Evolutionary conservation across 2,113 vertebrate species (phyloP).

Genomic region (Cynocephalus volans): DNA sequence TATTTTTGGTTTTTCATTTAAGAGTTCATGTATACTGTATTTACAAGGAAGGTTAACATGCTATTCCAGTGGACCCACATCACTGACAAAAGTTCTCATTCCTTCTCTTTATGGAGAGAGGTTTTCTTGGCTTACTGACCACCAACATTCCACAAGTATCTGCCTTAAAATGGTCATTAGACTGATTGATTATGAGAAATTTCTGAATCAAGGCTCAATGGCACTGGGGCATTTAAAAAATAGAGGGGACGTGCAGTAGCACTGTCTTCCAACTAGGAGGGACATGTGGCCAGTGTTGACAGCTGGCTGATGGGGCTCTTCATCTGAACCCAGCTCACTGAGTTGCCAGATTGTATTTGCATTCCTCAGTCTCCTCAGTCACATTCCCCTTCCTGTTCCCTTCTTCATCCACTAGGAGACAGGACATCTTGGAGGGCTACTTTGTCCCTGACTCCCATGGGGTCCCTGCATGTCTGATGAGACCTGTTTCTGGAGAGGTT

Average conservation of each 20-base stretch:
- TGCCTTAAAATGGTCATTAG: background rate
- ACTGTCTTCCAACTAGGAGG: background rate
- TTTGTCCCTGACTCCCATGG: background rate
- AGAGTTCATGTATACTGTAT: slow-evolving; percentile 30
- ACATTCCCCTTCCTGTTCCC: background rate
- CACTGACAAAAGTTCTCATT: background rate
- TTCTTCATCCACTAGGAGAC: background rate
- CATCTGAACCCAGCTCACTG: background rate
- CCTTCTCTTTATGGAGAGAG: background rate
- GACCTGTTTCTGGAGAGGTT: background rate
- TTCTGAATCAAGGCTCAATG: background rate
- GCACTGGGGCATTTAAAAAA: background rate
- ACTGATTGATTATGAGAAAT: background rate
- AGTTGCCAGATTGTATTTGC: background rate
- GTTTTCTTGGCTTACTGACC: background rate
- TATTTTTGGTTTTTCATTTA: slow-evolving; percentile 74
- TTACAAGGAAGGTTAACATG: background rate
- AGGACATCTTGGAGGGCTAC: background rate
- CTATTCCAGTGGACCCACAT: background rate
- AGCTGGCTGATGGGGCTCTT: background rate
- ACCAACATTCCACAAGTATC: background rate
- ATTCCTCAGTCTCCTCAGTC: background rate
- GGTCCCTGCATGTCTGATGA: background rate
- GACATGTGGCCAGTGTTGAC: background rate
- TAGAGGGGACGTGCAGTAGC: background rate